Evolutionary conservation across 2,113 vertebrate species (phyloP), one percentile per base, ranked within the genome.

Genomic region (Gadus macrocephalus): DNA sequence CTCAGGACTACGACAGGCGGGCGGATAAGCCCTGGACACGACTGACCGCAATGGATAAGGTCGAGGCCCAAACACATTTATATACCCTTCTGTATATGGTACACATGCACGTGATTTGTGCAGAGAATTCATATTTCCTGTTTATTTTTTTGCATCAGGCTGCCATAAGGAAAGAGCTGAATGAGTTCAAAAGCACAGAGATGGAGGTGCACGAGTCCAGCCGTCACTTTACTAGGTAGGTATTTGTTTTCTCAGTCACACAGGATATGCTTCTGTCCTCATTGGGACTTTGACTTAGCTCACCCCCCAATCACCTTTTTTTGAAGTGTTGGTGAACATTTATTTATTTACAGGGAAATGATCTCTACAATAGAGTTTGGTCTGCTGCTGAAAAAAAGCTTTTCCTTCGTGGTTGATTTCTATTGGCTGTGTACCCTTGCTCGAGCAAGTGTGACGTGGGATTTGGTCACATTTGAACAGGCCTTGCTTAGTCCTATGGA

Each of bases 121-220:
- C 20, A 60, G 7, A 19, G 15, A 19, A 19, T 17, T 60, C 58
- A 25, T 11, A 62, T 11, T 27, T 25, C 22, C 3, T 62, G 22
- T 25, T 25, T 75, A 12, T 83, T 42, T 83, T 83, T 84, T 85
- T 9, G 12, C 42, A 14, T 67, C 88, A 99, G 97, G 97, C 97
- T 84, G 96, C 97, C 86, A 99, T 99, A 76, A 94, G 97, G 66
- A 99, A 98, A 86, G 97, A 99, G 80, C 93, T 99, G 78, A 99
- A 99, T 66, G 97, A 99, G 88, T 99, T 99, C 85, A 99, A 99
- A 92, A 99, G 97, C 94, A 95, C 95, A 89, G 97, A 99, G 89
- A 99, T 99, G 97, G 97, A 99, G 87, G 97, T 99, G 82, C 97
- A 99, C 49, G 97, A 99, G 89, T 93, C 95, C 70, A 99, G 97